A percentile compares a stretch with the other conserved stretches of the same genome.
Evolutionary conservation across 2,797 vertebrate genomes (phyloP).

Genomic region (Triplophysa yarkandensis): DNA sequence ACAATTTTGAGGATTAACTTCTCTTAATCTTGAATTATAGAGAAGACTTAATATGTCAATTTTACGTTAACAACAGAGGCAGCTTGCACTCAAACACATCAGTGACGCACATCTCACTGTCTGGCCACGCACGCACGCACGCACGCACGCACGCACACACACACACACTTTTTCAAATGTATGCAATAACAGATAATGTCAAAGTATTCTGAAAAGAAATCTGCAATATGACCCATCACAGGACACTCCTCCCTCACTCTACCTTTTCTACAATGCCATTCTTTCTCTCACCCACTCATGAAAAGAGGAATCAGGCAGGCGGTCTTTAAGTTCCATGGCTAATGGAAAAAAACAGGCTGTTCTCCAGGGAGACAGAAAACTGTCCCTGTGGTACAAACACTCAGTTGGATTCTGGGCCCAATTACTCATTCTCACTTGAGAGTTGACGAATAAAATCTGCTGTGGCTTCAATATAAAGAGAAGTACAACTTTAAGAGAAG

Average conservation of each 20-base stretch:
- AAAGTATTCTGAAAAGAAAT: neutral
- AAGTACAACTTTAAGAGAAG: neutral
- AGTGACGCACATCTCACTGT: no score
- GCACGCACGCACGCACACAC: no score
- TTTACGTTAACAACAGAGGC: no score
- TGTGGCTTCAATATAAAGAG: neutral
- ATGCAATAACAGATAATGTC: neutral
- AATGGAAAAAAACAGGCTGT: conserved; percentile 35
- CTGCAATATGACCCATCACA: neutral
- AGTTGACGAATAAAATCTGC: conserved; percentile 15
- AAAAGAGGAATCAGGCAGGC: conserved; percentile 14
- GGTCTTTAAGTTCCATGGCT: conserved; percentile 28
- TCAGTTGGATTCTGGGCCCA: conserved; percentile 49
- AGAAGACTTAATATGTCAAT: neutral
- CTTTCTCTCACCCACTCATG: conserved; percentile 28
- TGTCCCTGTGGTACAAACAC: conserved; percentile 42
- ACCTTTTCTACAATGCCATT: conserved; percentile 26
- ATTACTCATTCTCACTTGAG: conserved; percentile 46
- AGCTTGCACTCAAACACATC: no score
- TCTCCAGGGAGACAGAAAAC: conserved; percentile 53
- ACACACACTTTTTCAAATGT: neutral
- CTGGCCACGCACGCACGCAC: no score
- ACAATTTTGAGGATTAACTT: neutral
- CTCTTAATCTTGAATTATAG: neutral
- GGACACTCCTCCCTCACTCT: conserved; percentile 14